Conservation (phyloP, 2,797 vertebrate genomes). For the Melanotaenia maccullochi region DNA sequence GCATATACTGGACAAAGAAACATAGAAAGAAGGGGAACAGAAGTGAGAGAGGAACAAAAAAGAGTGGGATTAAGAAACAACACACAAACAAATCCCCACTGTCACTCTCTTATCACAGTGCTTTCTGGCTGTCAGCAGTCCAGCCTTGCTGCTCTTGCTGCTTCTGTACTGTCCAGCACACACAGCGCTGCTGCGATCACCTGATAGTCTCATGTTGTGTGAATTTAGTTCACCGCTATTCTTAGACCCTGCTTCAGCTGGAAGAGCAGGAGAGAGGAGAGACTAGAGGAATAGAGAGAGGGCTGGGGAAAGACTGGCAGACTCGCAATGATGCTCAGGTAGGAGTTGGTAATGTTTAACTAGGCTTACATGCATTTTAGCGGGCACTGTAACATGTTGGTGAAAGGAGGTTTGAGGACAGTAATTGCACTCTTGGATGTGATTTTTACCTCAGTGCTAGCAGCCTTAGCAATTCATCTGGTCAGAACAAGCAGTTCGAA, state of each 20-base stretch:
- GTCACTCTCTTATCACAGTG: constrained; percentile 61
- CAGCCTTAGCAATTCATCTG: constrained; percentile 14
- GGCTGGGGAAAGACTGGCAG: constrained; percentile 75
- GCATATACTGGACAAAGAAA: constrained; percentile 7
- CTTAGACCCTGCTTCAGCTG: constrained; percentile 87
- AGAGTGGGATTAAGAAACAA: constrained; percentile 49
- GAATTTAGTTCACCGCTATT: constrained; percentile 93
- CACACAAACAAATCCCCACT: constrained; percentile 60
- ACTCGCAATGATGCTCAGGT: constrained; percentile 87
- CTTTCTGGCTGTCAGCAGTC: constrained; percentile 59
- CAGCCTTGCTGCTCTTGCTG: constrained; percentile 55
- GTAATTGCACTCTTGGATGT: constrained; percentile 14
- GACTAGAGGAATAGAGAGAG: constrained; percentile 61
- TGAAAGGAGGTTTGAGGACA: constrained; percentile 14
- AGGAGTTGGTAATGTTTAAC: constrained; percentile 73
- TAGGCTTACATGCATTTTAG: constrained; percentile 29
- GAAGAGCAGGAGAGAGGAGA: constrained; percentile 57
- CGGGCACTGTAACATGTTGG: constrained; percentile 10
- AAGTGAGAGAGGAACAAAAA: constrained; percentile 44
- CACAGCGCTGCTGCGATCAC: constrained; percentile 85
- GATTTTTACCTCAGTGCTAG: background rate
- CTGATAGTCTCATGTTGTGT: constrained; percentile 95
- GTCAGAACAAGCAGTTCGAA: constrained; percentile 1
- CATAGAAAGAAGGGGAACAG: constrained; percentile 4
- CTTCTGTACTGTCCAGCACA: constrained; percentile 68